Percentiles rank a stretch among this genome's conserved stretches.
Evolutionary conservation across 2,888 invertebrate genomes (phyloP).

Genomic region (Leptinotarsa haldemani): DNA sequence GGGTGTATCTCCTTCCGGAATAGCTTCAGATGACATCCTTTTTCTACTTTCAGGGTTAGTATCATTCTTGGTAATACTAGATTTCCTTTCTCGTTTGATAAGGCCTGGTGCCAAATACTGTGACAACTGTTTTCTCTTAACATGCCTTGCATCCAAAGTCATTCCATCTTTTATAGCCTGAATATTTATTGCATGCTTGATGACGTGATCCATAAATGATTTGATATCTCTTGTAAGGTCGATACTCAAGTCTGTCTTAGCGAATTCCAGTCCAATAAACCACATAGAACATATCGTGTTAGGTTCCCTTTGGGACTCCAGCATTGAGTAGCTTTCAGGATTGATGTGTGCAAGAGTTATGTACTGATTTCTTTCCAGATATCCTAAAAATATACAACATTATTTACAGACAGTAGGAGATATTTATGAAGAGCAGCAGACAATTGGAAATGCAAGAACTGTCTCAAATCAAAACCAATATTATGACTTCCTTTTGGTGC

Average conservation of each 20-base stretch:
- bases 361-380: slow-evolving; percentile 90
- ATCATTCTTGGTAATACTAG: slow-evolving; percentile 62
- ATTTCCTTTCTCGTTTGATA: slow-evolving; percentile 78
- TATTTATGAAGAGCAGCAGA: no score
- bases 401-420: no score
- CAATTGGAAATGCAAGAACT: background rate
- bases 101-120: slow-evolving; percentile 79
- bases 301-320: slow-evolving; percentile 64
- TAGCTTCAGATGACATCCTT: slow-evolving; percentile 52
- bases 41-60: slow-evolving; percentile 53
- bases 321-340: slow-evolving; percentile 84
- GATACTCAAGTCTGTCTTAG: slow-evolving; percentile 86
- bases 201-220: slow-evolving; percentile 89
- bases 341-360: slow-evolving; percentile 96
- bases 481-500: no score
- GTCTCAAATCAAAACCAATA: no score
- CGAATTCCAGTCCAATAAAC: slow-evolving; percentile 97
- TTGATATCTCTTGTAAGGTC: slow-evolving; percentile 94
- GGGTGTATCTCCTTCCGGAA: slow-evolving; percentile 44
- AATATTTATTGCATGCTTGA: slow-evolving; percentile 78
- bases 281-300: slow-evolving; percentile 86
- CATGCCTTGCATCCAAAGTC: slow-evolving; percentile 88
- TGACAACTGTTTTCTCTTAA: slow-evolving; percentile 81
- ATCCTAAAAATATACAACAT: slow-evolving; percentile 67
- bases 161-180: slow-evolving; percentile 80